Evolutionary conservation across 2,888 invertebrate species (phyloP).

Genomic region (Argynnis bischoffii): DNA sequence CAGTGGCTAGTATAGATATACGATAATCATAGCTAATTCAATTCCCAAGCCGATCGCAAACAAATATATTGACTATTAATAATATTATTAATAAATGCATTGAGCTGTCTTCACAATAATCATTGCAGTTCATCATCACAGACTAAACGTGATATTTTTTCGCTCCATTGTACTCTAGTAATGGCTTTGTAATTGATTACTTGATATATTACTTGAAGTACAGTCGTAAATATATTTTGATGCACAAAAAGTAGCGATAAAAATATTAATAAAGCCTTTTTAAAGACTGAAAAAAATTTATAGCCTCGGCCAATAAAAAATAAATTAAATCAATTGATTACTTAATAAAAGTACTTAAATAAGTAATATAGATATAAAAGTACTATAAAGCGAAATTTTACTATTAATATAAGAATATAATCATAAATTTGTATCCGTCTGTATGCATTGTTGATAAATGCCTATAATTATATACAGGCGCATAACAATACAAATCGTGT

Average conservation of each 20-base stretch:
- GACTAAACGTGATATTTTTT: constrained; percentile 33
- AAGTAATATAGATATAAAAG: no score
- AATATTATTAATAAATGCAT: constrained; percentile 35
- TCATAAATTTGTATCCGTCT: not conserved
- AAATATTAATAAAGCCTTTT: not conserved
- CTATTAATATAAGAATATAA: not conserved
- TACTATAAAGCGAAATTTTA: not conserved
- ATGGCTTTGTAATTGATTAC: constrained; percentile 37
- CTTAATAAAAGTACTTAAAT: no score
- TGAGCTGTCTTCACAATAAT: constrained; percentile 38
- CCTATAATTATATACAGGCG: constrained; percentile 19
- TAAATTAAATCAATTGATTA: no score
- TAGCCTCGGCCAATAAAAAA: no score
- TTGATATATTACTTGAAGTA: constrained; percentile 29
- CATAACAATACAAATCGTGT: constrained; percentile 24
- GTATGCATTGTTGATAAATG: constrained; percentile 22
- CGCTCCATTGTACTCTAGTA: constrained; percentile 37
- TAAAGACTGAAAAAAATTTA: no score
- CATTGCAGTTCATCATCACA: constrained; percentile 33
- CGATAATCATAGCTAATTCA: not conserved
- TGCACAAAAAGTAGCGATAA: not conserved
- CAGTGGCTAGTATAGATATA: not conserved
- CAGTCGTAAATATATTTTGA: constrained; percentile 1
- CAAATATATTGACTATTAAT: constrained; percentile 30
- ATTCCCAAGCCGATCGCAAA: constrained; percentile 21